Evolutionary conservation across 2,888 invertebrate species (phyloP).

Genomic region (Elgonia sp.): DNA sequence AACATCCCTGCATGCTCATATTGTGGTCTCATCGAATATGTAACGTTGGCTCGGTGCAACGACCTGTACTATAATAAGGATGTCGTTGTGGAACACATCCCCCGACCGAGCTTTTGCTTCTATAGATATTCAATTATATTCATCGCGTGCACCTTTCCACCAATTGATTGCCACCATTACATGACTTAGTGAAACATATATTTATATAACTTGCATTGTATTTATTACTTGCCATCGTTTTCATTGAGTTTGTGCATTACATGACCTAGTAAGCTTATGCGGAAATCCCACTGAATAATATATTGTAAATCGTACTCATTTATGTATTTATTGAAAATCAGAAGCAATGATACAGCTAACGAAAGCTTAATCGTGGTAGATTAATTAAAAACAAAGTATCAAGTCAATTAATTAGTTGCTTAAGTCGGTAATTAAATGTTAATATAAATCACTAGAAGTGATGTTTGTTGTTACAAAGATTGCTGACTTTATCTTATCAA

Average conservation of each 20-base stretch:
- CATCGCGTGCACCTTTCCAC: constrained; percentile 36
- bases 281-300: background rate
- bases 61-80: constrained; percentile 49
- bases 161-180: constrained; percentile 19
- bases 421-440: background rate
- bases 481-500: constrained; percentile 17
- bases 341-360: background rate
- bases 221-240: constrained; percentile 13
- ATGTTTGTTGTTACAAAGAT: background rate
- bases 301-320: background rate
- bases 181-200: background rate
- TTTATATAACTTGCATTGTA: constrained; percentile 41
- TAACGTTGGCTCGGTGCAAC: constrained; percentile 37
- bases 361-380: background rate
- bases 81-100: constrained; percentile 38
- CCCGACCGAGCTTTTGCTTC: constrained; percentile 29
- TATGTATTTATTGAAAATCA: background rate
- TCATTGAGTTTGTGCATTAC: constrained; percentile 6
- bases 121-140: constrained; percentile 37
- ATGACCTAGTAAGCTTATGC: constrained; percentile 12
- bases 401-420: background rate
- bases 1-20: too few relatives aligned
- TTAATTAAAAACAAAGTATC: background rate
- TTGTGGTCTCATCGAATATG: constrained; percentile 15
- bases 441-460: too few relatives aligned